These are phyloP conservation scores for Hanleya hanleyi DNA, from an alignment of 2,888 invertebrate genomes.

Conservation along the genomic window DNA sequence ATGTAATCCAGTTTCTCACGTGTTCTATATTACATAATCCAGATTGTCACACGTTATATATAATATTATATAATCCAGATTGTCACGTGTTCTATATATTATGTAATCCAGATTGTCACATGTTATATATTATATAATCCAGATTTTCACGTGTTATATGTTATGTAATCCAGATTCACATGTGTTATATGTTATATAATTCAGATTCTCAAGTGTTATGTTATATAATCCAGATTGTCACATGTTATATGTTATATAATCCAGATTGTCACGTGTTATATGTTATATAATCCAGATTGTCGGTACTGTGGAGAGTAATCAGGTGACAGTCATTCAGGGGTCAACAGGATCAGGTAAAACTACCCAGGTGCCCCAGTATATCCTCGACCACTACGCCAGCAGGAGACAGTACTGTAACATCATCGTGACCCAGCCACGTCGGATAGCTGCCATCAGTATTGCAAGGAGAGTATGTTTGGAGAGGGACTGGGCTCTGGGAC, in stretches of 20 bases:
- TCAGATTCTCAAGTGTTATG: too few species aligned
- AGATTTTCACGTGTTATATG: too few species aligned
- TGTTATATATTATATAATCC: too few species aligned
- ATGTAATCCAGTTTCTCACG: too few species aligned
- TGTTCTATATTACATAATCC: too few species aligned
- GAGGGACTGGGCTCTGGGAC: slow-evolving; percentile 86
- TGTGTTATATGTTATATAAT: too few species aligned
- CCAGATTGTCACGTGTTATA: neutral
- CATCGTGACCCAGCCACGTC: slow-evolving; percentile 91
- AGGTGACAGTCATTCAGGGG: slow-evolving; percentile 90
- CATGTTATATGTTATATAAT: neutral
- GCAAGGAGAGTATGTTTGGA: slow-evolving; percentile 89
- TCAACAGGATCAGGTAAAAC: slow-evolving; percentile 97
- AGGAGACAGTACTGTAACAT: slow-evolving; percentile 84
- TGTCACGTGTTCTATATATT: too few species aligned
- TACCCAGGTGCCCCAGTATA: slow-evolving; percentile 92
- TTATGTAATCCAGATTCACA: too few species aligned
- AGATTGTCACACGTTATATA: too few species aligned
- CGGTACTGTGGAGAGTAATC: slow-evolving; percentile 83
- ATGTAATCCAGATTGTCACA: too few species aligned
- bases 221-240: neutral
- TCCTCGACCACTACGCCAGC: slow-evolving; percentile 84
- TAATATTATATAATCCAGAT: too few species aligned
- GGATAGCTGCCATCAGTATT: slow-evolving; percentile 94
- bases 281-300: slow-evolving; percentile 80